Percentiles rank a stretch among this genome's conserved stretches.
Conservation (phyloP, 2,888 invertebrate species). For the Brachycybe producta region DNA sequence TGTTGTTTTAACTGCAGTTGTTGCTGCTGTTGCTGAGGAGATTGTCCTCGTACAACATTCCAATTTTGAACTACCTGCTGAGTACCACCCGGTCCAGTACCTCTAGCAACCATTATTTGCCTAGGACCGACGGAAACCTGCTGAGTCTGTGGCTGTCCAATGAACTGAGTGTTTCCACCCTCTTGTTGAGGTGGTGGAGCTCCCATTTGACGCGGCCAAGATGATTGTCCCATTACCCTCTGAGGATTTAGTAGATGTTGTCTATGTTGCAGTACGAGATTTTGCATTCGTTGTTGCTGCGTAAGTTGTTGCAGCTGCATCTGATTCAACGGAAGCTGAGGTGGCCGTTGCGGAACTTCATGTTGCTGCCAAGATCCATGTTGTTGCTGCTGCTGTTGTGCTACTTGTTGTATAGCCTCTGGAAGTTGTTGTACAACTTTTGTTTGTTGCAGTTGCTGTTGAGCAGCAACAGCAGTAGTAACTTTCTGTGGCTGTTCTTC, state of each 20-base stretch:
- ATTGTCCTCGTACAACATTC: not conserved
- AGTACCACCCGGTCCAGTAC: not conserved
- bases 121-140: not conserved
- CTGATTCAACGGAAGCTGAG: conserved; percentile 1
- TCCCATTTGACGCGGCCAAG: conserved; percentile 70
- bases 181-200: too few relatives aligned
- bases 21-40: conserved; percentile 13
- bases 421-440: not conserved
- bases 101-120: conserved; percentile 5
- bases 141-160: conserved; percentile 12
- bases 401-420: conserved; percentile 10
- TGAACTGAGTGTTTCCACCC: conserved; percentile 8
- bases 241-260: conserved; percentile 19
- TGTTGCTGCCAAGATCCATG: conserved; percentile 25
- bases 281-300: not conserved
- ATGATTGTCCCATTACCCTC: conserved; percentile 25
- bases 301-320: conserved; percentile 16
- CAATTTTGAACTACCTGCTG: not conserved
- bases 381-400: conserved; percentile 23
- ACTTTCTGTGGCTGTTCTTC: too few relatives aligned
- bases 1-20: conserved; percentile 5
- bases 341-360: not conserved
- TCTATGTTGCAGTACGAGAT: not conserved
- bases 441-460: conserved; percentile 24
- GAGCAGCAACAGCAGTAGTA: conserved; percentile 33